These are phyloP conservation scores for Caenorhabditis briggsae DNA, from an alignment of 1,140 invertebrate genomes.

Conservation along the genomic window DNA sequence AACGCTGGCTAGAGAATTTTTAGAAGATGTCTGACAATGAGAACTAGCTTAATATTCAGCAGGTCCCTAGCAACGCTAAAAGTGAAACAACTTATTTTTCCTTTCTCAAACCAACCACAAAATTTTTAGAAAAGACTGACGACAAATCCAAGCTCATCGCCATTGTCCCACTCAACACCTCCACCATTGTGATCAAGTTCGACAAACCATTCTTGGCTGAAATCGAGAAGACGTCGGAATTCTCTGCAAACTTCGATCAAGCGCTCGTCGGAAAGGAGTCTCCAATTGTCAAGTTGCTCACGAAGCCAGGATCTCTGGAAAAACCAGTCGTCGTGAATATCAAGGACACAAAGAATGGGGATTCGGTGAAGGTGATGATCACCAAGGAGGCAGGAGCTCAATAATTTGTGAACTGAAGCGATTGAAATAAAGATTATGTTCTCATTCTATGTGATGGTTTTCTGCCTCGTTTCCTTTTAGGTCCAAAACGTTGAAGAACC, in stretches of 20 bases:
- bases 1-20: too few species aligned
- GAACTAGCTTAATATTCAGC: too few species aligned
- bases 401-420: too few species aligned
- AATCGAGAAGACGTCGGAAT: conserved; percentile 21
- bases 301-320: neutral
- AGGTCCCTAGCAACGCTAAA: neutral
- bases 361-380: conserved; percentile 35
- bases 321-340: neutral
- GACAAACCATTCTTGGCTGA: conserved; percentile 23
- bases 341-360: conserved; percentile 12
- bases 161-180: neutral
- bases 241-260: neutral
- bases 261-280: neutral
- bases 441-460: too few species aligned
- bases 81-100: neutral
- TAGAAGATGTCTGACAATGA: too few species aligned
- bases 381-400: too few species aligned
- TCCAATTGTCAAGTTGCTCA: neutral
- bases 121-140: neutral
- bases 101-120: neutral
- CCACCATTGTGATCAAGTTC: neutral
- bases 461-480: too few species aligned
- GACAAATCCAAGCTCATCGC: neutral
- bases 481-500: too few species aligned
- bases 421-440: too few species aligned